Conservation (phyloP, 30 jellyfish, hydroid and myxozoan genomes). For the Hydractinia echinata region DNA sequence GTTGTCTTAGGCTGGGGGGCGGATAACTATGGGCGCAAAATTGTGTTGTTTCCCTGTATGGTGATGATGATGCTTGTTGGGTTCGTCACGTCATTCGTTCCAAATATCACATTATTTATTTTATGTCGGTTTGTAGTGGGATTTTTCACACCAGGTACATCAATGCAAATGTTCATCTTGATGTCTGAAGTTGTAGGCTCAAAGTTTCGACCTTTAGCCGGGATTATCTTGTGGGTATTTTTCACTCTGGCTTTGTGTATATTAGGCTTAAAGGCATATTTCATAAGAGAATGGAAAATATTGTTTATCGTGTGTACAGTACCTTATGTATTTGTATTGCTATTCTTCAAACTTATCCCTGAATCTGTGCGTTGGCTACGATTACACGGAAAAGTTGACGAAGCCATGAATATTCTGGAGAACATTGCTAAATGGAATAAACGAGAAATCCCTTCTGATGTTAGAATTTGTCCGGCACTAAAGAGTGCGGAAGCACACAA, state of each 20-base stretch:
- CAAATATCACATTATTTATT: conserved; percentile 47
- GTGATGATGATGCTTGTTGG: conserved; percentile 52
- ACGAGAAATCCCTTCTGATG: conserved; percentile 46
- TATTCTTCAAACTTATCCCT: conserved; percentile 63
- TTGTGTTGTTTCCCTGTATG: conserved; percentile 53
- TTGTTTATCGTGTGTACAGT: conserved; percentile 60
- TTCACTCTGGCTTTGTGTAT: conserved; percentile 61
- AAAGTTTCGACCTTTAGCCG: conserved; percentile 70
- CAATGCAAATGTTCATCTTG: conserved; percentile 54
- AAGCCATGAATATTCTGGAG: conserved; percentile 39
- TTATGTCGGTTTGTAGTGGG: conserved; percentile 55
- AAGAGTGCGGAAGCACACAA: conserved; percentile 9
- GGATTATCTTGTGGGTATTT: conserved; percentile 65
- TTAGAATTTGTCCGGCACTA: conserved; percentile 23
- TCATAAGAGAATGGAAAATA: conserved; percentile 64
- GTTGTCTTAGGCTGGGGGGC: conserved; percentile 67
- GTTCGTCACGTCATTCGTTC: conserved; percentile 53
- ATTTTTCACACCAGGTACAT: conserved; percentile 70
- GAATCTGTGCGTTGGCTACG: conserved; percentile 87
- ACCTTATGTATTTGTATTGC: conserved; percentile 60
- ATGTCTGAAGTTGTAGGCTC: conserved; percentile 82
- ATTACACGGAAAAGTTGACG: conserved; percentile 45
- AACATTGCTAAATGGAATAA: conserved; percentile 57
- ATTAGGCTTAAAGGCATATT: conserved; percentile 75
- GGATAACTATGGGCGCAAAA: conserved; percentile 66